A percentile compares a stretch with the other conserved stretches of the same genome.
Conservation (phyloP, 2,797 vertebrate species). For the Chiropotes sagulatus region DNA sequence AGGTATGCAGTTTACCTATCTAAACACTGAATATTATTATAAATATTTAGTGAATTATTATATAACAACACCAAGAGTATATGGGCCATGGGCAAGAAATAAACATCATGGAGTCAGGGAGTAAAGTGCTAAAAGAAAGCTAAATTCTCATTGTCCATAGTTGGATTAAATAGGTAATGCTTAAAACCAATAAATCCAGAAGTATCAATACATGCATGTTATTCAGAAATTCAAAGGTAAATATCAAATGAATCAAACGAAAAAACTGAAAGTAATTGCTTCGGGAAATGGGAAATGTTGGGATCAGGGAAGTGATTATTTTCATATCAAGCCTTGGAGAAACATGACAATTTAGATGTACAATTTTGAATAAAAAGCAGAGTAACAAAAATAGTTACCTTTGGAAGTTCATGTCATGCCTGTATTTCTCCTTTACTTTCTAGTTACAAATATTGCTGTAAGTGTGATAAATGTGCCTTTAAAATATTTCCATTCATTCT, state of each 20-base stretch:
- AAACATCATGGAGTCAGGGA: not conserved
- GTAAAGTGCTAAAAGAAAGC: not conserved
- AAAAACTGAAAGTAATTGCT: not conserved
- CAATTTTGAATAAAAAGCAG: not conserved
- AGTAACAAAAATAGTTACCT: not conserved
- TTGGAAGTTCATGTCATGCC: not conserved
- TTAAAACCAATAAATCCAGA: not conserved
- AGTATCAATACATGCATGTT: not conserved
- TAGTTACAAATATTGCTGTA: not conserved
- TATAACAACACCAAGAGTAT: not conserved
- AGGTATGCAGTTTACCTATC: not conserved
- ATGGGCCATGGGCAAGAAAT: not conserved
- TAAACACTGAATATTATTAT: not conserved
- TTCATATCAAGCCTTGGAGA: not conserved
- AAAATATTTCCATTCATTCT: not conserved
- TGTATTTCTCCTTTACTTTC: not conserved
- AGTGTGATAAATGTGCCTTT: not conserved
- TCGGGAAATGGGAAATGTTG: not conserved
- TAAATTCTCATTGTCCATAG: not conserved
- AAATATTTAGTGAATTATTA: not conserved
- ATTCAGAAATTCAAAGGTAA: not conserved
- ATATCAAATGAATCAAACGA: not conserved
- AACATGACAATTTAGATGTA: not conserved
- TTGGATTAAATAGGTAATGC: not conserved
- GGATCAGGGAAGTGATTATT: not conserved